These are phyloP conservation scores for Hyperoplus lanceolatus DNA, from an alignment of 2,797 vertebrate species.

Conservation along the genomic window DNA sequence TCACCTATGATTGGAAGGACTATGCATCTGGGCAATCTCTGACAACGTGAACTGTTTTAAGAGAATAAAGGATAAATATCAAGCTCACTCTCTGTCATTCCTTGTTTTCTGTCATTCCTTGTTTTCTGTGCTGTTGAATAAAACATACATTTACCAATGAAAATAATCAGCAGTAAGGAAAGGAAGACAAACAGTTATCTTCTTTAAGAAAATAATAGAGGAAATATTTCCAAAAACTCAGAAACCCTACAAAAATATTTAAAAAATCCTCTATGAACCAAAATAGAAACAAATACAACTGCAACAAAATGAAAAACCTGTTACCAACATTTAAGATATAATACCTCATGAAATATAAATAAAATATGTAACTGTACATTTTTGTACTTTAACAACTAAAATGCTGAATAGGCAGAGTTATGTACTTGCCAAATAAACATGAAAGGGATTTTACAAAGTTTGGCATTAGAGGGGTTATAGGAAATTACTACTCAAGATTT, in stretches of 20 bases:
- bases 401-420: not conserved
- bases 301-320: not conserved
- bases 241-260: not conserved
- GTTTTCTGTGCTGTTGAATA: conserved; percentile 10
- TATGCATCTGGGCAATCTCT: not conserved
- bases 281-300: not conserved
- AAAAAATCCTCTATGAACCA: not conserved
- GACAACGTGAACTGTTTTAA: not conserved
- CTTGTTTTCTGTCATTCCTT: conserved; percentile 2
- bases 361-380: not conserved
- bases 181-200: not conserved
- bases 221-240: not conserved
- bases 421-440: not conserved
- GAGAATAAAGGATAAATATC: conserved; percentile 8
- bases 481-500: not conserved
- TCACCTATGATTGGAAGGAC: not conserved
- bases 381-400: not conserved
- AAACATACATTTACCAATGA: not conserved
- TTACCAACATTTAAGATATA: not conserved
- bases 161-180: not conserved
- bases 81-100: not conserved
- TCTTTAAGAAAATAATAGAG: not conserved
- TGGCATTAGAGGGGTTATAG: not conserved
- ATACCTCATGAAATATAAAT: not conserved
- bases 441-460: not conserved